phyloP scores from a whole-genome alignment of 2,113 vertebrate species.

The Cynoglossus semilaevis region DNA sequence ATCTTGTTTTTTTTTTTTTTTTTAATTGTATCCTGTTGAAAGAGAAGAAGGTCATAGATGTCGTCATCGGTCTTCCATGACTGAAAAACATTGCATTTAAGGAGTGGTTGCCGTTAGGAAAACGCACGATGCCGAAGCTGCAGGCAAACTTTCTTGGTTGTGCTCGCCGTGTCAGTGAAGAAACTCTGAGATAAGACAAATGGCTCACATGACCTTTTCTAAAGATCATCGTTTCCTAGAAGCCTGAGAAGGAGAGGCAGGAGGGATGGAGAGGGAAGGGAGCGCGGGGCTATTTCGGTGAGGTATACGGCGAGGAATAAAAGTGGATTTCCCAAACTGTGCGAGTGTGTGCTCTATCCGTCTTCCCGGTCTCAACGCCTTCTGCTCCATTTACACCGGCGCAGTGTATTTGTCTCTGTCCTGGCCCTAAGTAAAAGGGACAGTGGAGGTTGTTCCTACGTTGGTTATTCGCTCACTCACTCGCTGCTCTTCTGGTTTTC shows the following conservation, averaged over 20 bases:
- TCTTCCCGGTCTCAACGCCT: conserved; percentile 27
- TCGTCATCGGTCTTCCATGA: background rate
- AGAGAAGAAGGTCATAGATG: background rate
- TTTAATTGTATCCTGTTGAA: conserved; percentile 17
- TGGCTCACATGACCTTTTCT: conserved; percentile 68
- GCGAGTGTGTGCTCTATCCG: conserved; percentile 12
- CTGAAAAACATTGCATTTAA: conserved; percentile 31
- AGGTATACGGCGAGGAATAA: conserved; percentile 36
- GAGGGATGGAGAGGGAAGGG: conserved; percentile 12
- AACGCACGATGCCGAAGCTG: conserved; percentile 46
- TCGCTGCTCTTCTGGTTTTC: conserved; percentile 12
- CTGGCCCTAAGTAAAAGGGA: conserved; percentile 18
- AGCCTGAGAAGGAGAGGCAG: conserved; percentile 21
- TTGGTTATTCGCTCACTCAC: conserved; percentile 21
- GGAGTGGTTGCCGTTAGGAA: conserved; percentile 5
- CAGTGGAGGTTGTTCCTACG: background rate
- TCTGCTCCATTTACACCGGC: conserved; percentile 57
- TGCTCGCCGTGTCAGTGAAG: conserved; percentile 47
- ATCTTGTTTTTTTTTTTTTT: conserved; percentile 7
- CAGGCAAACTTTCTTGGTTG: conserved; percentile 57
- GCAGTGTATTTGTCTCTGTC: conserved; percentile 49
- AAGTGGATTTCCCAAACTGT: conserved; percentile 56
- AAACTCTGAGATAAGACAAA: conserved; percentile 68
- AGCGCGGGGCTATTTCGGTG: conserved; percentile 30
- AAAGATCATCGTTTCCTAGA: conserved; percentile 65